Base-by-base conservation (phyloP, 1,140 invertebrate species). In the Tetraneura akinire region DNA sequence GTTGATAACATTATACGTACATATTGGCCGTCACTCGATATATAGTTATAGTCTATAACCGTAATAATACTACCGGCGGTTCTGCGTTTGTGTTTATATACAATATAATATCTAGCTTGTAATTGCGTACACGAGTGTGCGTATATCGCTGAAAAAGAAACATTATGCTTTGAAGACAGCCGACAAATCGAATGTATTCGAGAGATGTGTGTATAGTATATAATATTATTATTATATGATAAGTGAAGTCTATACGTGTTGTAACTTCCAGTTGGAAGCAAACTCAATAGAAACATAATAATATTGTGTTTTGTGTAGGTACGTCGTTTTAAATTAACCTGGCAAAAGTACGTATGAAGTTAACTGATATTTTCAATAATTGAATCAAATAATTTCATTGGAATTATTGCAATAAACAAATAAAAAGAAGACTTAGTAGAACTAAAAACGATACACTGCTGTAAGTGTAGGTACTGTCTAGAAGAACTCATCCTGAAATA, bases 371-470 rank as follows among this genome's bases (percentile, higher is more conserved):
- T 37, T 37, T 37, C 3, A 4, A 37, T 8, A 8, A 4, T 4
- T 3, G 32, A 4, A 64, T n/a, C 64, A 42, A 66, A 66, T 66
- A 18, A 32, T n/a, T 66, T 21, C 64, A 29, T 42, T 66, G 45
- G 45, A 42, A 32, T 42, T 26, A 42, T 70, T 29, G 66, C n/a
- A 70, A 23, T 13, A 21, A 23, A 6, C 21, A 21, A 32, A 66
- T 66, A 66, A 66, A 47, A 42, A 49, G 21, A 29, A 47, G 42
- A 70, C 45, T 68, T 68, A 68, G 45, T 45, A 45, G 21, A 45
- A 14, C 13, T 26, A 23, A 47, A 49, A 6, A 13, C 14, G 45
- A 70, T 70, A 47, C n/a, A 9, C 6, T 9, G 2, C 3, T 29
- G 23, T 23, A 23, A 64, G 9, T 37, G n/a, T 64, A n/a, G n/a